These are phyloP conservation scores for Dinoponera quadriceps DNA, from an alignment of 1,140 invertebrate genomes.

Conservation along the genomic window DNA sequence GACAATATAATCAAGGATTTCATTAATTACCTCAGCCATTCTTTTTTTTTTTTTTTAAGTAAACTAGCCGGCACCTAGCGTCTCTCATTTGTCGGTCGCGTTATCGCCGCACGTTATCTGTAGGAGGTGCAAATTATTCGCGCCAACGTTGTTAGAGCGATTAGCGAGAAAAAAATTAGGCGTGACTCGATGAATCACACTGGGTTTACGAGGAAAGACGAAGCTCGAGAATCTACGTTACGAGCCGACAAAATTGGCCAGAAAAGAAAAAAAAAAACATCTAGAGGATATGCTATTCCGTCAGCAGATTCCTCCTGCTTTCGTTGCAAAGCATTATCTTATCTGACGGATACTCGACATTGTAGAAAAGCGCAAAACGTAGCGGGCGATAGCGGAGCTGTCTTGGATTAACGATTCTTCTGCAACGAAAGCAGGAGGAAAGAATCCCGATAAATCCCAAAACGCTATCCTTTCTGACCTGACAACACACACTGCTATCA, in stretches of 20 bases:
- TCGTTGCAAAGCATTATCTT: conserved; percentile 14
- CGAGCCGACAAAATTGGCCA: neutral
- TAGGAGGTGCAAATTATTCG: conserved; percentile 37
- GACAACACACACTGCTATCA: no score
- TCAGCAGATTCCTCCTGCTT: neutral
- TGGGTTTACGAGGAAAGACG: neutral
- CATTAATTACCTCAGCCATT: neutral
- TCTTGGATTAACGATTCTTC: neutral
- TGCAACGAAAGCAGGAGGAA: neutral
- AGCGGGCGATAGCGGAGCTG: neutral
- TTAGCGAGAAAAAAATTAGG: conserved; percentile 6
- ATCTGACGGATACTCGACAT: neutral
- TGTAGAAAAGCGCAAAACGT: neutral
- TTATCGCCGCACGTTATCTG: conserved; percentile 42
- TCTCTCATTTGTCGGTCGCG: conserved; percentile 20
- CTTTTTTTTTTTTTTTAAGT: no score
- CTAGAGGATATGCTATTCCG: neutral
- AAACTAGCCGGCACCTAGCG: neutral
- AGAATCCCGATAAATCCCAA: neutral
- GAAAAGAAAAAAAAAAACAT: neutral
- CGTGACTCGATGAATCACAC: neutral
- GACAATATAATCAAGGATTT: conserved; percentile 12
- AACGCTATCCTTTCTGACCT: no score
- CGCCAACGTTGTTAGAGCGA: neutral
- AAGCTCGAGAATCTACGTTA: neutral